Conservation (phyloP, 1,140 invertebrate genomes). For the Diabrotica undecimpunctata region DNA sequence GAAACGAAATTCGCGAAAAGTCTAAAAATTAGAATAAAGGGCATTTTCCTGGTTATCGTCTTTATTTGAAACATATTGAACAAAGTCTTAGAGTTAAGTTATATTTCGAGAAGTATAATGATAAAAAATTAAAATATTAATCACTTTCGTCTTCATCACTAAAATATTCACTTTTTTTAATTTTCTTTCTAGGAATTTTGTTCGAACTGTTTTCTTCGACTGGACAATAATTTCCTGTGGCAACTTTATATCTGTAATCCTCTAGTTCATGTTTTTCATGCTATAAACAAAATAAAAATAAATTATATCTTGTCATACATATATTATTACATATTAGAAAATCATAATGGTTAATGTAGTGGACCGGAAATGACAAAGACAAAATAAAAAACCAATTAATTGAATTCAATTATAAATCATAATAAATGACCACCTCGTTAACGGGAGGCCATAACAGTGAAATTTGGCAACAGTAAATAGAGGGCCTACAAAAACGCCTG, state of each 20-base stretch:
- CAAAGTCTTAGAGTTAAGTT: too few species aligned
- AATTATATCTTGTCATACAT: neutral
- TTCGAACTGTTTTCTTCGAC: constrained; percentile 26
- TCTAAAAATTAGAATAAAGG: too few species aligned
- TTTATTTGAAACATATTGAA: too few species aligned
- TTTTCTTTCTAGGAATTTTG: constrained; percentile 53
- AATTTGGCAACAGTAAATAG: too few species aligned
- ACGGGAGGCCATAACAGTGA: too few species aligned
- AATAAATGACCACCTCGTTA: too few species aligned
- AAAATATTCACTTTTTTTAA: constrained; percentile 50
- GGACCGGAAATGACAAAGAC: too few species aligned
- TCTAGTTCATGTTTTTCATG: constrained; percentile 57
- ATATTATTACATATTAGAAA: constrained; percentile 18
- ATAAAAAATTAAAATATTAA: constrained; percentile 14
- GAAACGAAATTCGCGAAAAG: too few species aligned
- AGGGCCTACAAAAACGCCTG: too few species aligned
- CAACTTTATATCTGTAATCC: constrained; percentile 51
- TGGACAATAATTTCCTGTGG: constrained; percentile 44
- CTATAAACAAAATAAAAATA: constrained; percentile 45
- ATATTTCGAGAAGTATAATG: too few species aligned
- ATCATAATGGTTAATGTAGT: constrained; percentile 10
- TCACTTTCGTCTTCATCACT: constrained; percentile 48
- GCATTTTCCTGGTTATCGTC: too few species aligned
- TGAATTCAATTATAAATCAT: too few species aligned
- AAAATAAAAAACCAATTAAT: neutral